These are phyloP conservation scores for Neotragus moschatus DNA, from an alignment of 2,113 vertebrate species.

Conservation along the genomic window DNA sequence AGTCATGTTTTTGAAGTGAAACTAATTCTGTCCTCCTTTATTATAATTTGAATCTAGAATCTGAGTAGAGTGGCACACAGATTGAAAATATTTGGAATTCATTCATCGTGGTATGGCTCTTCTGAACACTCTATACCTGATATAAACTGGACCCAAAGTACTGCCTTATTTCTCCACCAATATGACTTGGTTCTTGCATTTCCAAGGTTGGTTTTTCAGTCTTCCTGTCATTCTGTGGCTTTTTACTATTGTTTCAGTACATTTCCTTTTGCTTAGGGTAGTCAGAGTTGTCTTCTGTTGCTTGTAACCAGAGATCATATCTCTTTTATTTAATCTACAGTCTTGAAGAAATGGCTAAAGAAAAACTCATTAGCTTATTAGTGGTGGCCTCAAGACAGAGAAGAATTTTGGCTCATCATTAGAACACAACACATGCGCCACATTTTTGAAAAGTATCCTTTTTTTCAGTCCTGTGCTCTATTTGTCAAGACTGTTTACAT, in stretches of 20 bases:
- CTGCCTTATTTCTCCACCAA: neutral
- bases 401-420: neutral
- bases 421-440: neutral
- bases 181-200: neutral
- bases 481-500: neutral
- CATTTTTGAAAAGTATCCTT: neutral
- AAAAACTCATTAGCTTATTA: neutral
- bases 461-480: neutral
- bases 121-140: neutral
- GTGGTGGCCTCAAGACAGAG: neutral
- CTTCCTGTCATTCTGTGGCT: neutral
- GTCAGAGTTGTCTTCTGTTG: neutral
- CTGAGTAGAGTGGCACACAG: neutral
- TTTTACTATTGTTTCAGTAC: neutral
- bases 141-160: neutral
- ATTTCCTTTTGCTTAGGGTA: neutral
- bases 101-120: neutral
- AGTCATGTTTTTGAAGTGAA: neutral
- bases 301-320: neutral
- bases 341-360: neutral
- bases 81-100: neutral
- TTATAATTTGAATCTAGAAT: neutral
- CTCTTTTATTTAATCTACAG: neutral
- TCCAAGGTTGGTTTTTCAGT: neutral
- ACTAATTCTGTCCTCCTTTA: neutral